Evolutionary conservation across 2,888 invertebrate species (phyloP).

Genomic region (Andrena praecox): DNA sequence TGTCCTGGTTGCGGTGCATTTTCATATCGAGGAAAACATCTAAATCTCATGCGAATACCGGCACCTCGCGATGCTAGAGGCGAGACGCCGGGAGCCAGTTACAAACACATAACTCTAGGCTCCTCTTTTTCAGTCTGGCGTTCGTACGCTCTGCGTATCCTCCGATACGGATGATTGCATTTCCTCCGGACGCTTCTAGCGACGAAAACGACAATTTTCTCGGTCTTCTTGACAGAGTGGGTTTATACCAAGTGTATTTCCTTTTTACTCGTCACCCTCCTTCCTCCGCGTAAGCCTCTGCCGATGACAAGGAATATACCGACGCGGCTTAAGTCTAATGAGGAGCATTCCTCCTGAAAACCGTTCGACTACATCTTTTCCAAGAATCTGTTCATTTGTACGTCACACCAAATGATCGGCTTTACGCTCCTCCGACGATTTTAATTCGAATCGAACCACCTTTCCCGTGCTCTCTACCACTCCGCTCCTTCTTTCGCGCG

Average conservation of each 20-base stretch:
- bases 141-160: conserved; percentile 6
- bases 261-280: conserved; percentile 3
- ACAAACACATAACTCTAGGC: conserved; percentile 58
- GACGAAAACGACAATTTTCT: conserved; percentile 58
- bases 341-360: conserved; percentile 48
- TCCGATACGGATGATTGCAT: conserved; percentile 45
- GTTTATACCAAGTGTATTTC: conserved; percentile 22
- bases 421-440: conserved; percentile 67
- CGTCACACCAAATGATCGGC: conserved; percentile 61
- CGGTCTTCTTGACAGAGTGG: conserved; percentile 6
- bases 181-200: conserved; percentile 28
- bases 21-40: conserved; percentile 58
- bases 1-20: conserved; percentile 32
- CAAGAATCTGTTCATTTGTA: conserved; percentile 2
- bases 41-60: conserved; percentile 54
- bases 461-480: conserved; percentile 21
- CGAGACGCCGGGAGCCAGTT: conserved; percentile 63
- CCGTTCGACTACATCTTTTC: conserved; percentile 22
- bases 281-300: background rate
- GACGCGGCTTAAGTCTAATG: conserved; percentile 51
- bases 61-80: conserved; percentile 31
- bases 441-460: conserved; percentile 62
- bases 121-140: conserved; percentile 5
- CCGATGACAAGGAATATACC: conserved; percentile 45
- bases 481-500: background rate